Evolutionary conservation across 2,113 vertebrate genomes (phyloP), one percentile per base, ranked within the genome.

Genomic region (Rana temporaria): DNA sequence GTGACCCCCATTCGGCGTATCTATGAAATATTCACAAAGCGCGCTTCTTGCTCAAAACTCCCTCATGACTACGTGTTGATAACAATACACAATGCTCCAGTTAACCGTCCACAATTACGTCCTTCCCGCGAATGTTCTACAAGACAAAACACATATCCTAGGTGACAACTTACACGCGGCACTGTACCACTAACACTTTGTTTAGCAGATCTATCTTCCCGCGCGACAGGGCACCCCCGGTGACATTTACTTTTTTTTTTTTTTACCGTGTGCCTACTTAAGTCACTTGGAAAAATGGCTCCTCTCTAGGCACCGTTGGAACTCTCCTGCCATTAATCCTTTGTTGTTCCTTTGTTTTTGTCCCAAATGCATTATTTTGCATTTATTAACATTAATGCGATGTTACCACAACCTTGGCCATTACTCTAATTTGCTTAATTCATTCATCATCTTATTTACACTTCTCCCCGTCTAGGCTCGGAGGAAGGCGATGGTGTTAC

Each of bases 301-400:
- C 62, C 11, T 38, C 38, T 77, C 59, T 52, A 55, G 26, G 55
- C 63, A 22, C 26, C 19, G 24, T 38, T 57, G 30, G 20, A 53
- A 38, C 26, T 9, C 1, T 24, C 20, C 55, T 32, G 22, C 55
- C 30, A 79, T 69, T 67, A 68, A 79, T 79, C 53, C 65, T 79
- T 34, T 20, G n/a, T 42, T 42, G 65, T 55, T 59, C 64, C 77
- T 69, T 56, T 20, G 15, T 38, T 9, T 59, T 20, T 79, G 77
- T 67, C 77, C 77, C 52, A 68, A 79, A 79, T 79, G 32, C 65
- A 79, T 79, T 79, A 59, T 79, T 79, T 79, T 79, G 77, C 77
- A 79, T 79, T 34, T 69, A 79, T 79, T 79, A 68, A 38, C 77
- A 79, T 79, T 67, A 69, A 79, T 79, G 56, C 24, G 64, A 20